Percentiles rank a stretch among this genome's conserved stretches.
Evolutionary conservation across 2,797 vertebrate species (phyloP).

Genomic region (Crotalus adamanteus): DNA sequence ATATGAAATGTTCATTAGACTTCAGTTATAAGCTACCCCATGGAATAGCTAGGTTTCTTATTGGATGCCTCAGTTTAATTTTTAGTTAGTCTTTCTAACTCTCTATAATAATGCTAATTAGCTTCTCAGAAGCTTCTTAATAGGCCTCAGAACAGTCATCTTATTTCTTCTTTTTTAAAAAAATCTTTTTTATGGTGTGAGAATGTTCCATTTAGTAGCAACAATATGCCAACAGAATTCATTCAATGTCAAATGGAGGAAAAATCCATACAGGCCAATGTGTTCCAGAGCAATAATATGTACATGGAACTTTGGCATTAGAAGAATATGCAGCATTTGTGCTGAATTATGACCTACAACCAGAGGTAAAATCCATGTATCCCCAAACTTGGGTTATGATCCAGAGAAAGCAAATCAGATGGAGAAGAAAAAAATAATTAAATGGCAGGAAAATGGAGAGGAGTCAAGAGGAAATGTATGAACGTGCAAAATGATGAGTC

Average conservation of each 20-base stretch:
- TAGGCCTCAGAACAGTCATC: conserved; percentile 13
- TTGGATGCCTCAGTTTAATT: conserved; percentile 41
- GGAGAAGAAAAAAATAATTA: not conserved
- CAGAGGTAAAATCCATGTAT: not conserved
- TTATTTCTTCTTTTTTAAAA: not conserved
- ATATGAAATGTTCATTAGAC: conserved; percentile 33
- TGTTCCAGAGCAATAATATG: not conserved
- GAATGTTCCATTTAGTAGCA: not conserved
- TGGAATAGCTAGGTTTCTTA: conserved; percentile 10
- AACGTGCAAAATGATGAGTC: not conserved
- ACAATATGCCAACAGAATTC: conserved; percentile 2
- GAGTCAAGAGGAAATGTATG: not conserved
- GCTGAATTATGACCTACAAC: not conserved
- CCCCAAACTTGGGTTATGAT: not conserved
- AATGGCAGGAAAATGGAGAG: not conserved
- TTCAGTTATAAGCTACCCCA: conserved; percentile 22
- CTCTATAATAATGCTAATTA: conserved; percentile 43
- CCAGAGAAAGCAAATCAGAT: not conserved
- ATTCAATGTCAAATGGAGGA: not conserved
- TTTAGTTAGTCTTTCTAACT: conserved; percentile 27
- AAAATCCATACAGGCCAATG: not conserved
- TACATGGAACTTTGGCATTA: not conserved
- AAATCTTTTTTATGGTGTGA: conserved; percentile 14
- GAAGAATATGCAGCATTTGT: not conserved
- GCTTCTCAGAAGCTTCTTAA: conserved; percentile 37